Conservation (phyloP, 2,888 invertebrate genomes). For the Deroplatys truncata region DNA sequence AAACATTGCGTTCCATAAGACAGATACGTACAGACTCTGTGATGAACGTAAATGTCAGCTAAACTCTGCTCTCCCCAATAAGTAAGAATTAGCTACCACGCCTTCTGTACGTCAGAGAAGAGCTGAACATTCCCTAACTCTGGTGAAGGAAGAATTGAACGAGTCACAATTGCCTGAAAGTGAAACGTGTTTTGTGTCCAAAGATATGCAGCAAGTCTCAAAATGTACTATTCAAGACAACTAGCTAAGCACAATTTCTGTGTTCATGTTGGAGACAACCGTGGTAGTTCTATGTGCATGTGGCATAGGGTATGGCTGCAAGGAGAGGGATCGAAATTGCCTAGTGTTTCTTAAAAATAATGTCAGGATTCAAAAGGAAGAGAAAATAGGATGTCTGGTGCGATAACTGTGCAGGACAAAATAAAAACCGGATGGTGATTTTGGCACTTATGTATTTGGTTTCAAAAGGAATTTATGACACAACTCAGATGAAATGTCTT, state of each 20-base stretch:
- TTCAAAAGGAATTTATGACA: neutral
- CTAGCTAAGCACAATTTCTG: neutral
- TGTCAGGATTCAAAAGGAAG: neutral
- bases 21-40: neutral
- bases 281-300: neutral
- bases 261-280: neutral
- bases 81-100: too few species aligned
- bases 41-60: neutral
- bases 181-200: neutral
- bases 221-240: slow-evolving; percentile 1
- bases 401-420: neutral
- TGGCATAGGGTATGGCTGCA: neutral
- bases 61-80: too few species aligned
- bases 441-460: neutral
- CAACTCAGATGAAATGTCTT: neutral
- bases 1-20: neutral
- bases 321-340: neutral
- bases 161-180: neutral
- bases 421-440: neutral
- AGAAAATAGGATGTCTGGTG: neutral
- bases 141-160: neutral
- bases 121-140: neutral
- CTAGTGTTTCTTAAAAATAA: neutral
- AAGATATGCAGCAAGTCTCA: neutral
- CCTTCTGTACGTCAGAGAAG: neutral